Base-by-base conservation (phyloP, 2,113 vertebrate species). In the Takifugu flavidus region DNA sequence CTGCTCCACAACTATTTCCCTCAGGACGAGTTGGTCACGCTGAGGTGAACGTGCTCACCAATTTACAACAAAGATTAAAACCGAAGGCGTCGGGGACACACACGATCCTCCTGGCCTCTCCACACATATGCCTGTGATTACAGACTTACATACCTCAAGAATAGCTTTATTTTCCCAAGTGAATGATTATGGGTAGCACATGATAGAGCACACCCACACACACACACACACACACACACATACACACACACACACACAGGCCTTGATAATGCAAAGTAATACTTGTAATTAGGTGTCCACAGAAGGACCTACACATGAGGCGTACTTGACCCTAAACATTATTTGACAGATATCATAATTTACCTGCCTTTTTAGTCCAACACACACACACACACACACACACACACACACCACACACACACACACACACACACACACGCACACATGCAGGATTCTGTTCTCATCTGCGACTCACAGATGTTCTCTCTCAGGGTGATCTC, bases 401-500 rank as follows among this genome's bases (percentile, higher is more conserved):
- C 54, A 52, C 42, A 59, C 55, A 55, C n/a, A n/a, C n/a, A n/a
- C n/a, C 31, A 46, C 45, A 42, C 53, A 42, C 56, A 59, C 31
- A 55, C 53, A 56, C 28, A 26, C 56, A 42, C 70, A 49, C 44
- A 49, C 63, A 56, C 54, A 65, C 57, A 39, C 50, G 47, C 50
- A 61, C 50, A 71, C 59, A 72, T 26, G 52, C 42, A 11, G 39
- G 43, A 58, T 39, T 69, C 56, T 61, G 59, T 78, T 80, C 66
- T 82, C 67, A 74, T 82, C 77, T 76, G 39, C 71, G 53, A 64
- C 64, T 56, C 62, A 53, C 87, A 89, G 80, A 85, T 85, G 84
- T 85, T 86, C 79, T 62, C 76, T 80, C 79, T 89, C 77, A 86
- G 72, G 53, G 67, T 82, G 85, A 87, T 77, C 79, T 75, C 69